Evolutionary conservation across 2,797 vertebrate species (phyloP).

Genomic region (Heterohyrax brucei): DNA sequence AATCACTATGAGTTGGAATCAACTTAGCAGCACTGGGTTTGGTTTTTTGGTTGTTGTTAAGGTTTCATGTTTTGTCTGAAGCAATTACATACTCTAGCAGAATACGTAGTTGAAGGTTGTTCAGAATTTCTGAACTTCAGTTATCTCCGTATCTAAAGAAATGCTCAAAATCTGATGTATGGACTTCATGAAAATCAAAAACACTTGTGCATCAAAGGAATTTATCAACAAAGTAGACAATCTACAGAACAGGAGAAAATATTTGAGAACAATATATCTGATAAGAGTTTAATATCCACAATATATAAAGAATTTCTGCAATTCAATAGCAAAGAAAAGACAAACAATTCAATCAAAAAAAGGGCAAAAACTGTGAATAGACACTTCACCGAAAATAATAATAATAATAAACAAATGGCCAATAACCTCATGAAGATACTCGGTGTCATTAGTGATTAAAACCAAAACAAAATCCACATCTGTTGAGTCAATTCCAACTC

Average conservation of each 20-base stretch:
- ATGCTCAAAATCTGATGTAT: background rate
- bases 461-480: too few species aligned
- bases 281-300: background rate
- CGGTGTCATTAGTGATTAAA: background rate
- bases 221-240: background rate
- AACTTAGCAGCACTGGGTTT: too few species aligned
- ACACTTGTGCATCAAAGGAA: background rate
- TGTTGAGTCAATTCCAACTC: too few species aligned
- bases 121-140: background rate
- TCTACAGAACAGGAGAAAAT: background rate
- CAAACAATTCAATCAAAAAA: background rate
- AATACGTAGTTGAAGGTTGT: background rate
- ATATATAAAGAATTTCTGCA: background rate
- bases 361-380: background rate
- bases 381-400: background rate
- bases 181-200: background rate
- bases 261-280: background rate
- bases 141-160: background rate
- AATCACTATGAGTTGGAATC: too few species aligned
- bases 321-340: background rate
- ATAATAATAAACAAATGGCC: background rate
- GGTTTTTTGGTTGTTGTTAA: background rate
- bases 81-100: background rate
- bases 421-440: background rate
- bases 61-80: constrained; percentile 18